A percentile compares a stretch with the other conserved stretches of the same genome.
Evolutionary conservation across 92 coral and sea anemone species (phyloP).

Genomic region (Umimayanthus kanabou): DNA sequence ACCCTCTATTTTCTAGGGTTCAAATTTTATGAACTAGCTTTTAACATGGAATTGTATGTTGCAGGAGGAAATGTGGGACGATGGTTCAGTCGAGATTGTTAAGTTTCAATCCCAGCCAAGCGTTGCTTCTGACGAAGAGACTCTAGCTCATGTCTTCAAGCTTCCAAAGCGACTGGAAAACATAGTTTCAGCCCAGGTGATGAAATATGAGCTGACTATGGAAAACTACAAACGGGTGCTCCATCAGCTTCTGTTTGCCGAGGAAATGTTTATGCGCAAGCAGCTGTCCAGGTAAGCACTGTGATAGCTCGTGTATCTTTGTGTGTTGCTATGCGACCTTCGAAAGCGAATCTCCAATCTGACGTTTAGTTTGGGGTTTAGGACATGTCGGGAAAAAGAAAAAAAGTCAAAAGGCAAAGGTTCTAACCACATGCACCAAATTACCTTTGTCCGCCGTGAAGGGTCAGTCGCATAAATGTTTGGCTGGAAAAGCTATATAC

Average conservation of each 20-base stretch:
- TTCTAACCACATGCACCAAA: no score
- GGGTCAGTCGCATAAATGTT: no score
- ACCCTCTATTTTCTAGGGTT: background rate
- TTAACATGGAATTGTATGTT: background rate
- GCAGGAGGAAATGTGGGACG: constrained; percentile 44
- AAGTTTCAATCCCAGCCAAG: constrained; percentile 3
- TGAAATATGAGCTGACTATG: constrained; percentile 26
- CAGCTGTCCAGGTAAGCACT: constrained; percentile 62
- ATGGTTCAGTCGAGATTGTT: constrained; percentile 31
- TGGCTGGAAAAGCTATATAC: no score
- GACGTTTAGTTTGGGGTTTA: no score
- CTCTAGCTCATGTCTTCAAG: constrained; percentile 43
- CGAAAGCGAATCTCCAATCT: no score
- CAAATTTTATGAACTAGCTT: no score
- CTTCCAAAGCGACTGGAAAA: constrained; percentile 56
- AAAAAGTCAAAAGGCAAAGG: no score
- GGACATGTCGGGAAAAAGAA: no score
- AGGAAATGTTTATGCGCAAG: constrained; percentile 63
- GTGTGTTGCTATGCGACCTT: no score
- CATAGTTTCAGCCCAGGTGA: constrained; percentile 50
- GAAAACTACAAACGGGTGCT: constrained; percentile 63
- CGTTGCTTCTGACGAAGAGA: constrained; percentile 13
- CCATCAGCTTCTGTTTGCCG: constrained; percentile 70
- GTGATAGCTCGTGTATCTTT: background rate
- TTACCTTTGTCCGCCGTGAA: no score